Evolutionary conservation across 2,888 invertebrate genomes (phyloP), one percentile per base, ranked within the genome.

Genomic region (Cosmorhoe ocellata): DNA sequence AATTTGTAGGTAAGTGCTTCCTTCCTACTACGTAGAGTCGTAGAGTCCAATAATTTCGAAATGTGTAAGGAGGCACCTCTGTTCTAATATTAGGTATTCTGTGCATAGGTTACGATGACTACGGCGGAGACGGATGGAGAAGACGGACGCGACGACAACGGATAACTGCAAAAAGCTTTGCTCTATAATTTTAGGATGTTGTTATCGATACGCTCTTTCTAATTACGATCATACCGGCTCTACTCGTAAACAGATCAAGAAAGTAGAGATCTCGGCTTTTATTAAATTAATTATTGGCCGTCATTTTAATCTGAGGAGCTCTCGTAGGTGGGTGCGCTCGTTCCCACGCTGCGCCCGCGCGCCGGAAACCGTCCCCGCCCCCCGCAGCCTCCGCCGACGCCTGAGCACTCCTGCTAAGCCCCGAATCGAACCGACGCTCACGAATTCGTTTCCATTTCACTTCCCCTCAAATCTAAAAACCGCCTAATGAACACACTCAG

Each of bases 331-430:
- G 80, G 82, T 81, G 83, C 74, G 71, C 65, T 66, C 79, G 85
- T 88, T 88, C 90, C 88, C 89, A 89, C 90, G 90, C 76, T 82
- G 84, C 81, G 84, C 80, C 76, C 72, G 81, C 81, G 80, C 87
- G 79, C 87, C 87, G 88, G 87, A 88, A 85, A 78, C 76, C 71
- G 69, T 61, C 71, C 72, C 71, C 71, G 64, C 67, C 65, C 64
- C 66, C 52, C 66, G 48, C 58, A 59, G 56, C 66, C 57, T 68
- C 71, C 67, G 52, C 49, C 71, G 69, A 69, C 76, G 68, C 69
- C 68, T 64, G 71, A 67, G 60, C 70, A 59, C 53, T 66, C 61
- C 67, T 67, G 68, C 79, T 82, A 84, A 86, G 84, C 84, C 81
- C 79, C 81, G 72, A 84, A 74, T 70, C 79, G 72, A 74, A 66